Evolutionary conservation across 1,140 invertebrate species (phyloP), one percentile per base, ranked within the genome.

Genomic region (Semibalanus balanoides): DNA sequence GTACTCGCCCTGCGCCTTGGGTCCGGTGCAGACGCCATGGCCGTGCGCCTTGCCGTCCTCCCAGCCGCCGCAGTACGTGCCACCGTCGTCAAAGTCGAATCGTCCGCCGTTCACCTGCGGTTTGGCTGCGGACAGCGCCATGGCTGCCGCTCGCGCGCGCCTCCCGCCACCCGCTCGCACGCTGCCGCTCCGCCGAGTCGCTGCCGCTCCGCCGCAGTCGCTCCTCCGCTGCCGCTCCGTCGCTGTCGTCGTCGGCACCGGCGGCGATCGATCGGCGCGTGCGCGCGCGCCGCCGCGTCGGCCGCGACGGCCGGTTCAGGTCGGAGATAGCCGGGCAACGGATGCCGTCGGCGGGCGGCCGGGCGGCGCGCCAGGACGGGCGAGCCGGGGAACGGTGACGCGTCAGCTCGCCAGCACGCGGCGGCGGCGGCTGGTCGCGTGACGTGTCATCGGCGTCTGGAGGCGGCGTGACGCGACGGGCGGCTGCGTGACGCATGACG

Each of bases 1-100:
- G 85, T 98, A 99, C 81, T 98, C 97, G 7, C 98, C 98, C 85
- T 98, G 95, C 70, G 95, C 94, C 83, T 97, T 96, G 79, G 96
- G 96, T 0, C 96, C 96, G 1, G 96, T 98, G 86, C 95, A 97
- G 72, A 97, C 93, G 31, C 95, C 96, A 84, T 97, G 94, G 0
- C 96, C 95, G 85, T 97, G 94, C 76, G 96, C 95, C 84, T 96
- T 96, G 79, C 97, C 97, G 83, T 99, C 96, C 82, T 98, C 96
- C 98, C 98, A 99, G 76, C 97, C 97, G 76, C 98, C 98, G 87
- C 96, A 97, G 86, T 97, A 99, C 74, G 96, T 97, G 78, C 97
- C 98, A 78, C 98, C 98, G 86, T 99, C 98, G 87, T 99, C 97
- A 87, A 99, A 99, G 88, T 99, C 97, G 87, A 99, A 99, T 82